Conservation (phyloP, 2,888 invertebrate species). For the Cheilosia variabilis region DNA sequence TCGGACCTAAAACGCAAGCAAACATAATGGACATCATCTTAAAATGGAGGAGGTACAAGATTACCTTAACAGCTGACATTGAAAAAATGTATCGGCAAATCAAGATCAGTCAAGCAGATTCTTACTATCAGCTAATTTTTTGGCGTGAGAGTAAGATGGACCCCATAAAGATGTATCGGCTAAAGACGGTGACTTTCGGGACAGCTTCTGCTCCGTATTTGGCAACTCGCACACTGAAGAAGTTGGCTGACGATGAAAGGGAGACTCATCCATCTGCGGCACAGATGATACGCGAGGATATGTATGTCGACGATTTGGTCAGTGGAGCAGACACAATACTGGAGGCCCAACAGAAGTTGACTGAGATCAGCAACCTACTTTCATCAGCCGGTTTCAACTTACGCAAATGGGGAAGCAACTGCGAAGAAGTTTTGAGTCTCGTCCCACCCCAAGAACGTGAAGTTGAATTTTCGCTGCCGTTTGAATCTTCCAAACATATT, state of each 20-base stretch:
- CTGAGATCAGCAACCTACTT: background rate
- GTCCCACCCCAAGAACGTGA: background rate
- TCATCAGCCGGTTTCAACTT: constrained; percentile 6
- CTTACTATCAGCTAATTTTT: constrained; percentile 7
- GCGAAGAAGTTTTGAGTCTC: background rate
- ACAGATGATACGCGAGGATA: no score
- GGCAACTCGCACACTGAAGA: constrained; percentile 1
- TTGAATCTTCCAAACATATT: background rate
- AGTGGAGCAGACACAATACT: background rate
- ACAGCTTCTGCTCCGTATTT: constrained; percentile 8
- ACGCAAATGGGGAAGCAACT: constrained; percentile 17
- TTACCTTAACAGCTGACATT: constrained; percentile 23
- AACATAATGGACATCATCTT: constrained; percentile 4
- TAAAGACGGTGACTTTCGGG: constrained; percentile 15
- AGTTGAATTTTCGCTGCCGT: background rate
- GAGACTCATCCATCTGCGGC: background rate
- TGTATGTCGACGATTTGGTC: no score
- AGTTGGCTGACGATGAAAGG: constrained; percentile 1
- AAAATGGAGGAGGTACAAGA: constrained; percentile 10
- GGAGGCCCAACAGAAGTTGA: background rate
- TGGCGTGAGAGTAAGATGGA: background rate
- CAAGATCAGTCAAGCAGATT: background rate
- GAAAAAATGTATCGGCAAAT: constrained; percentile 29
- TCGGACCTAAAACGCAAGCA: constrained; percentile 11
- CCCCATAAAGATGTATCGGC: constrained; percentile 6